Evolutionary conservation across 2,797 vertebrate genomes (phyloP).

Genomic region (Eulemur albifrons): DNA sequence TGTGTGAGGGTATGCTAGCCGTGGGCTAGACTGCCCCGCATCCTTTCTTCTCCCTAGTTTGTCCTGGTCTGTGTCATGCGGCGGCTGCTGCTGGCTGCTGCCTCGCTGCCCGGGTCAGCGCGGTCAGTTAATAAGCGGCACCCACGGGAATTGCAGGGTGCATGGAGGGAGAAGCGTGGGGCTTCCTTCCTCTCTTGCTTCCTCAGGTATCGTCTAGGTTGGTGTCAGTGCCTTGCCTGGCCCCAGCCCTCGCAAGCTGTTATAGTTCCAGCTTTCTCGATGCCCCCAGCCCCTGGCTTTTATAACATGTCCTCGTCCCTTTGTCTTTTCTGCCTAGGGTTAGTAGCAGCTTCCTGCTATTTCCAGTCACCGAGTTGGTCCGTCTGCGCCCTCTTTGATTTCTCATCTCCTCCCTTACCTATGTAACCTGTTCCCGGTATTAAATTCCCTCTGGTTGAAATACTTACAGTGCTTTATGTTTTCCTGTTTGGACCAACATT

Average conservation of each 20-base stretch:
- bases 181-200: not conserved
- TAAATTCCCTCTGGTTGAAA: not conserved
- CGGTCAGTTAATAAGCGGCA: not conserved
- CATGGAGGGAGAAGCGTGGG: not conserved
- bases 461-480: not conserved
- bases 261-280: not conserved
- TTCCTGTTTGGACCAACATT: not conserved
- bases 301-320: not conserved
- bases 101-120: not conserved
- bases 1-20: not conserved
- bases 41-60: not conserved
- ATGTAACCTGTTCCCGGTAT: not conserved
- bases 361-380: not conserved
- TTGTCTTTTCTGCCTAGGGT: not conserved
- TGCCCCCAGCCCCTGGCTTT: not conserved
- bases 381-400: not conserved
- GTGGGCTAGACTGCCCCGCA: not conserved
- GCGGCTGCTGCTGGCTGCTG: not conserved
- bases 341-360: not conserved
- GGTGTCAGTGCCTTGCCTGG: not conserved
- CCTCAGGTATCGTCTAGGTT: not conserved
- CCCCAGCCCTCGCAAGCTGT: no score
- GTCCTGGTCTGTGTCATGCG: not conserved
- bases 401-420: not conserved
- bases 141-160: not conserved